phyloP scores from a whole-genome alignment of 2,797 vertebrate species.

The Chaetophractus vellerosus region DNA sequence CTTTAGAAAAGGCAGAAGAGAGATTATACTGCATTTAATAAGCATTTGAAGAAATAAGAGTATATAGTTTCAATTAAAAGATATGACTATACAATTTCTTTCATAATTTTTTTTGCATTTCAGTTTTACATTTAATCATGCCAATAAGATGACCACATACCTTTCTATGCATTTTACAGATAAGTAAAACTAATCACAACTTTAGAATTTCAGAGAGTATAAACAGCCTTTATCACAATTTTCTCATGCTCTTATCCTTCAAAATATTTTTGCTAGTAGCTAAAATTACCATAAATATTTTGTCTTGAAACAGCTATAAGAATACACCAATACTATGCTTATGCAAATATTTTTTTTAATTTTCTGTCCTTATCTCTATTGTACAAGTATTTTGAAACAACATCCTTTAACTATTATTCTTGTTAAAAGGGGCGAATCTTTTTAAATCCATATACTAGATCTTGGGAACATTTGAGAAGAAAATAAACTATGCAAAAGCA shows the following conservation, averaged over 20 bases:
- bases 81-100: not conserved
- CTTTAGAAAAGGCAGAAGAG: not conserved
- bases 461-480: slow-evolving; percentile 78
- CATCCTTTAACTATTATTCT: slow-evolving; percentile 52
- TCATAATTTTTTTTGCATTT: slow-evolving; percentile 36
- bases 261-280: slow-evolving; percentile 74
- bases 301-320: slow-evolving; percentile 52
- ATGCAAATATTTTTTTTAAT: slow-evolving; percentile 69
- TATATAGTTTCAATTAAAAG: not conserved
- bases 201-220: slow-evolving; percentile 71
- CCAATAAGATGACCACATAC: slow-evolving; percentile 66
- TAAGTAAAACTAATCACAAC: slow-evolving; percentile 68
- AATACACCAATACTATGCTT: slow-evolving; percentile 28
- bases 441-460: slow-evolving; percentile 69
- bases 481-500: slow-evolving; percentile 85
- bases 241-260: slow-evolving; percentile 63
- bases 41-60: not conserved
- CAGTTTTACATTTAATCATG: slow-evolving; percentile 75
- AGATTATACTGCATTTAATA: not conserved
- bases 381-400: slow-evolving; percentile 55
- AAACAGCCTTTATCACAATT: slow-evolving; percentile 77
- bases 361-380: slow-evolving; percentile 73
- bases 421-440: slow-evolving; percentile 13
- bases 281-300: slow-evolving; percentile 73
- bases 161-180: slow-evolving; percentile 67